A percentile compares a stretch with the other conserved stretches of the same genome.
Conservation (phyloP, 2,888 invertebrate species). For the Xestia xanthographa region DNA sequence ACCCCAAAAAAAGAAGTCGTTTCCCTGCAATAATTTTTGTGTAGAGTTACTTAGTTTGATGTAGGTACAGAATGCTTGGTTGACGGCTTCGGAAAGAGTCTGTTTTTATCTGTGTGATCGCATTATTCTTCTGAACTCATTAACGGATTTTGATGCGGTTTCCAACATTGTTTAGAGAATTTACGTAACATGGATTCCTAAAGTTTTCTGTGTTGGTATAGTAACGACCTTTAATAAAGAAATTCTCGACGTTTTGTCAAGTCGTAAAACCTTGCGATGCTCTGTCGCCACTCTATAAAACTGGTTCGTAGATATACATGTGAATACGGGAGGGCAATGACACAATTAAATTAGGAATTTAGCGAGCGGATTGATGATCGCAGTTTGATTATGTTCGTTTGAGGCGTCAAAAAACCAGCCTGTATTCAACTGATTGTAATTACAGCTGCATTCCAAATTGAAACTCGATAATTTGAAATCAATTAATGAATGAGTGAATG, state of each 20-base stretch:
- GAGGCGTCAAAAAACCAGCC: constrained; percentile 3
- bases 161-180: not conserved
- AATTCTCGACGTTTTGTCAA: not conserved
- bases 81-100: no score
- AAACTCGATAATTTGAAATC: constrained; percentile 23
- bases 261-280: not conserved
- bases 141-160: not conserved
- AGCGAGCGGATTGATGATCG: constrained; percentile 4
- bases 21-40: no score
- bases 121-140: not conserved
- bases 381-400: not conserved
- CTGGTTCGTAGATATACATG: constrained; percentile 32
- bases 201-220: not conserved
- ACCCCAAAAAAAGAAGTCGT: no score
- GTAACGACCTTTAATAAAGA: not conserved
- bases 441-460: constrained; percentile 18
- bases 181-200: not conserved
- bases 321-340: constrained; percentile 38
- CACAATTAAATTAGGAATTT: constrained; percentile 35
- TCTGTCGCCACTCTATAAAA: constrained; percentile 36
- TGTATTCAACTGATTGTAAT: constrained; percentile 19
- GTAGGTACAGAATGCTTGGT: no score
- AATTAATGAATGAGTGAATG: constrained; percentile 8
- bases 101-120: not conserved
- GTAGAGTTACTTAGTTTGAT: no score